These are phyloP conservation scores for Ranitomeya imitator DNA, from an alignment of 2,113 vertebrate genomes.

Conservation along the genomic window DNA sequence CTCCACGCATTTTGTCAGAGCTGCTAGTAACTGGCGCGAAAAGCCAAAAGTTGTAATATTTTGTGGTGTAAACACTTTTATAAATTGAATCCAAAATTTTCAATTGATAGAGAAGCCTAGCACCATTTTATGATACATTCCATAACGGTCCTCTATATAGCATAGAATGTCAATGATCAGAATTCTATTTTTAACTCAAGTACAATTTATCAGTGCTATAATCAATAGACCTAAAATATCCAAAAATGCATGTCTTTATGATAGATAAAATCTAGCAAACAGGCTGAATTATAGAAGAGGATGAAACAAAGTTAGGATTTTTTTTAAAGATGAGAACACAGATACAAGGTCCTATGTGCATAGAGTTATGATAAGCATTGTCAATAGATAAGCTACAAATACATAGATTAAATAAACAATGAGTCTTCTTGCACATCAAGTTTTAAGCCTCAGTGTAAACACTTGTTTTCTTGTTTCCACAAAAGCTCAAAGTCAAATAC, in stretches of 20 bases:
- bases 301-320: not conserved
- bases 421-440: not conserved
- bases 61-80: no score
- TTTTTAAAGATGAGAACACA: not conserved
- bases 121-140: no score
- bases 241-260: not conserved
- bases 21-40: no score
- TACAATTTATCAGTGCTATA: no score
- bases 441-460: constrained; percentile 11
- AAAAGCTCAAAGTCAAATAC: constrained; percentile 51
- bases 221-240: not conserved
- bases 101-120: no score
- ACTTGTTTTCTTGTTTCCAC: constrained; percentile 43
- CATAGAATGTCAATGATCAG: no score
- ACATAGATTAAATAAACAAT: constrained; percentile 8
- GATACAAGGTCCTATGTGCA: not conserved
- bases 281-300: not conserved
- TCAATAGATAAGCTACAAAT: not conserved
- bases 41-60: no score
- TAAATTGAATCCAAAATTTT: no score
- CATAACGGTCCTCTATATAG: no score
- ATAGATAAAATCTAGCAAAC: not conserved
- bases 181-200: no score
- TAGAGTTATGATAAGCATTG: not conserved
- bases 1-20: no score